Evolutionary conservation across 1,140 invertebrate genomes (phyloP).

Genomic region (Pogonomyrmex californicus): DNA sequence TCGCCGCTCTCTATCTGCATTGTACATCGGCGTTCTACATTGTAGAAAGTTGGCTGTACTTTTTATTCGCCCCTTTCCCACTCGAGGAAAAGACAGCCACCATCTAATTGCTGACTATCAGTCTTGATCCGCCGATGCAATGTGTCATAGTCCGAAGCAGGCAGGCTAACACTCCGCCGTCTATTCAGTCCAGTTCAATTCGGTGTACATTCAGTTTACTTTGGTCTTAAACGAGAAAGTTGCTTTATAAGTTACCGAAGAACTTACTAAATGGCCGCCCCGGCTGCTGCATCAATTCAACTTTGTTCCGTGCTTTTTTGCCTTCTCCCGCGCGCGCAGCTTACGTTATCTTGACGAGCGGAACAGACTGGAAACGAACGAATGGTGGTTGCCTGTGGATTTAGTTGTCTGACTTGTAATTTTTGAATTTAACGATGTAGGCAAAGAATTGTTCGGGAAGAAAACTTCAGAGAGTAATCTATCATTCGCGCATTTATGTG

Average conservation of each 20-base stretch:
- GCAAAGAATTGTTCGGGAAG: not conserved
- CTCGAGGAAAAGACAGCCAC: not conserved
- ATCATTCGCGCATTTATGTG: not conserved
- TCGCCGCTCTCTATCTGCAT: not conserved
- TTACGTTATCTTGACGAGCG: conserved; percentile 41
- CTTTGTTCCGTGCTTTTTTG: conserved; percentile 20
- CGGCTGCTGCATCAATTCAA: conserved; percentile 29
- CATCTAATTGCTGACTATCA: conserved; percentile 40
- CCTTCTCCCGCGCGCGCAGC: not conserved
- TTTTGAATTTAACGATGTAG: not conserved
- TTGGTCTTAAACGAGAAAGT: conserved; percentile 43
- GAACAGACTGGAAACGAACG: not conserved
- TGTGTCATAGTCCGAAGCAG: conserved; percentile 11
- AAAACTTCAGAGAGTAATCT: not conserved
- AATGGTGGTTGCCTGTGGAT: not conserved
- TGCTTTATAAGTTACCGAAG: conserved; percentile 48
- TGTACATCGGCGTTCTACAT: conserved; percentile 4
- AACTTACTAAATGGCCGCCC: conserved; percentile 11
- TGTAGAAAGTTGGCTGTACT: conserved; percentile 12
- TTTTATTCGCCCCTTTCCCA: not conserved
- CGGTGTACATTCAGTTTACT: not conserved
- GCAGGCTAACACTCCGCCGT: not conserved
- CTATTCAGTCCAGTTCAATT: not conserved
- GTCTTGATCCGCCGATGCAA: conserved; percentile 16
- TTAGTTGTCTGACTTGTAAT: not conserved